Evolutionary conservation across 2,113 vertebrate genomes (phyloP), one percentile per base, ranked within the genome.

Genomic region (Cynocephalus volans): DNA sequence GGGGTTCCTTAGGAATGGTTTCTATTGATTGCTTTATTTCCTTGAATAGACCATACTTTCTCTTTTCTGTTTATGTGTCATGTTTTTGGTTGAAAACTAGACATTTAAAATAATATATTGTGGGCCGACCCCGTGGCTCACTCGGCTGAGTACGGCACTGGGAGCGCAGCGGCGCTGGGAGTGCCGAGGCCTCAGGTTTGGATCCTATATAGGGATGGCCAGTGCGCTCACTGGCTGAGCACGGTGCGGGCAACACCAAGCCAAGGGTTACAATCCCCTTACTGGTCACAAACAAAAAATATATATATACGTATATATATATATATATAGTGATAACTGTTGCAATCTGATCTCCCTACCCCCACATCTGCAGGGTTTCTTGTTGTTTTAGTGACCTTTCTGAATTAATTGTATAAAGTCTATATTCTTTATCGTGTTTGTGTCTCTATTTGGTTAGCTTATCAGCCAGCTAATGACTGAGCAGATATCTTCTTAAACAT

Each of bases 401-500:
- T 48, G 58, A 79, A 89, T 73, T 69, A 80, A 80, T 75, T 85
- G 31, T 82, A 10, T 56, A 76, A 84, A 88, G 41, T 83, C 50
- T 80, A 15, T 31, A 64, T 58, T 87, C n/a, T 48, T 70, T 84
- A 52, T 72, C 60, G 69, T 41, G 21, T 76, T 88, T 28, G 50
- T 33, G 23, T 67, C 33, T 92, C 36, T 65, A 24, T 17, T 69
- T 85, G 64, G 64, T 24, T 88, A 79, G 26, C 58, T 62, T 54
- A 93, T 2, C 62, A 48, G 33, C 36, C 28, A 88, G 17, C 31
- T 83, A 79, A 64, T 31, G 73, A 87, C 3, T 67, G 21, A n/a
- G 64, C 23, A 95, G 48, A 92, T 67, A 82, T 69, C 83, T 90
- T 70, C 62, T 96, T 90, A 83, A 77, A 86, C 18, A 58, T 19